Percentiles rank a stretch among this genome's conserved stretches.
phyloP scores from a whole-genome alignment of 2,797 vertebrate genomes.

The Melanotaenia maccullochi region DNA sequence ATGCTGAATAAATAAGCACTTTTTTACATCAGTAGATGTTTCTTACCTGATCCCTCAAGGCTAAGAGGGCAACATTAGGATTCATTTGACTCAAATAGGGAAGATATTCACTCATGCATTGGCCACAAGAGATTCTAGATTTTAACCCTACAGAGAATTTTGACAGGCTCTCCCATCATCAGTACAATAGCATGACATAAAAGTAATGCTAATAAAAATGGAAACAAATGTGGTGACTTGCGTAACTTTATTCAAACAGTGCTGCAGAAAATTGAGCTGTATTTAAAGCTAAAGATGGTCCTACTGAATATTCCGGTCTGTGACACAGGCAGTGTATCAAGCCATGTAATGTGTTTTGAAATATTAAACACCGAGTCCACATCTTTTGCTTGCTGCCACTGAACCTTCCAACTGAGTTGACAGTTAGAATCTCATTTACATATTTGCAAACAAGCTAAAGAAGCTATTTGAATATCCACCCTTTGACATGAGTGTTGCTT shows the following conservation, averaged over 20 bases:
- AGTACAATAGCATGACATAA: no score
- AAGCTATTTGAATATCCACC: not conserved
- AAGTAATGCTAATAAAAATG: not conserved
- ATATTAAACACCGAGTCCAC: not conserved
- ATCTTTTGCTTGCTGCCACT: not conserved
- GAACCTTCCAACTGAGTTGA: not conserved
- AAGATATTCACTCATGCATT: no score
- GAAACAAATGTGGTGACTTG: not conserved
- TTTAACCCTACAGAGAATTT: not conserved
- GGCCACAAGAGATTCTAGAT: no score
- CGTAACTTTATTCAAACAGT: not conserved
- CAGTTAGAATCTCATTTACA: not conserved
- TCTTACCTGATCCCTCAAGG: no score
- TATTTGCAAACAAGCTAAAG: not conserved
- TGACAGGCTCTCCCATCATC: no score
- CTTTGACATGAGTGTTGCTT: slow-evolving; percentile 10
- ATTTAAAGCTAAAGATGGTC: not conserved
- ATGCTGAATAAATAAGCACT: not conserved
- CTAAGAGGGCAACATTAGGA: not conserved
- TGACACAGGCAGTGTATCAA: not conserved
- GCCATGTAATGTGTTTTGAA: not conserved
- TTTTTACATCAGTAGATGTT: no score
- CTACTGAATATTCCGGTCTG: not conserved
- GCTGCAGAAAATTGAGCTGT: not conserved
- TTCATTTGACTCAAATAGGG: not conserved